These are phyloP conservation scores for Ciconia boyciana DNA, from an alignment of 2,113 vertebrate species.

Conservation along the genomic window DNA sequence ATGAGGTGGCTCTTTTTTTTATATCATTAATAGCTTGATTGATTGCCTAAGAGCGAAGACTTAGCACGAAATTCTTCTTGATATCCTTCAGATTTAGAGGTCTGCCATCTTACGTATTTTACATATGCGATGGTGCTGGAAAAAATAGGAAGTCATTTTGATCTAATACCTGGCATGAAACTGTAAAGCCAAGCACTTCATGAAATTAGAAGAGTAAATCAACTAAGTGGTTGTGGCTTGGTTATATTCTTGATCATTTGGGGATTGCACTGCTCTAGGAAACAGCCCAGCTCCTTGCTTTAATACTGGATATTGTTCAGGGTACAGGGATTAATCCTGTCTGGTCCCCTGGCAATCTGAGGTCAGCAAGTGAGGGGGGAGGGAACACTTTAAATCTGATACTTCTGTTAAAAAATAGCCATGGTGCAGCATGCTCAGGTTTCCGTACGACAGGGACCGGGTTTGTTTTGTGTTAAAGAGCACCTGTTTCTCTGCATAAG, in stretches of 20 bases:
- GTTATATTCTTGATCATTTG: neutral
- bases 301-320: conserved; percentile 7
- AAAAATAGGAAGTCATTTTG: neutral
- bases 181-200: neutral
- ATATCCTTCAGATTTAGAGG: neutral
- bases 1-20: neutral
- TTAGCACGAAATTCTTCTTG: neutral
- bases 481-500: neutral
- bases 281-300: neutral
- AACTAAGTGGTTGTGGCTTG: neutral
- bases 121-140: neutral
- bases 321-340: neutral
- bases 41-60: neutral
- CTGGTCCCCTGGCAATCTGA: neutral
- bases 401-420: conserved; percentile 47
- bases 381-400: conserved; percentile 20
- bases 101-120: neutral
- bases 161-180: neutral
- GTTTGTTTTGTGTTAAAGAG: neutral
- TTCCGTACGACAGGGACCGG: neutral
- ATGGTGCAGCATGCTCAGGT: neutral
- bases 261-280: neutral
- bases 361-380: neutral
- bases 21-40: neutral
- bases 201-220: conserved; percentile 26